Evolutionary conservation across 2,797 vertebrate genomes (phyloP), one percentile per base, ranked within the genome.

Genomic region (Oreochromis grahami): DNA sequence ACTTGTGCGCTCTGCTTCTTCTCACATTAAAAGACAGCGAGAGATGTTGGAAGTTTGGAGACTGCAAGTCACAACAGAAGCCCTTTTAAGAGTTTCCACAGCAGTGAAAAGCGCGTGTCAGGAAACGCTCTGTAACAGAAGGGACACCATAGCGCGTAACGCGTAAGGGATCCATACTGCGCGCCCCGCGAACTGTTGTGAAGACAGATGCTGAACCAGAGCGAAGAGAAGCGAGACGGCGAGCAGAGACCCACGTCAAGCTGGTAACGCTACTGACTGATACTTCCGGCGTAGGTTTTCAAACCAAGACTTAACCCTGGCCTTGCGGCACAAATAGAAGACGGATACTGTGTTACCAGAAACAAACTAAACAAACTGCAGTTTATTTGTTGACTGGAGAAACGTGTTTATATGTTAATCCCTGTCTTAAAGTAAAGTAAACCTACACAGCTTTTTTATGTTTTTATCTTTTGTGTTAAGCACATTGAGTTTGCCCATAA

Each of bases 131-230:
- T 70, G 88, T 84, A 89, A 86, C 92, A 81, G 76, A 76, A 32
- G 56, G 86, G 88, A 93, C 88, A 60, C 68, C 84, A 68, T 19
- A 5, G 93, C 80, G 93, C 94, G 91, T 86, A 82, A 86, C 84
- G 94, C 93, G 93, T 92, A 94, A 93, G 87, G 84, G 92, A 91
- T 91, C 93, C 95, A 95, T 94, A 87, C 82, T 78, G 87, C 92
- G 93, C 94, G 89, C 93, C 82, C 84, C 50, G 88, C 8, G 83
- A 56, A 84, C 81, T 81, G 84, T 13, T 89, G 19, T 19, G 79
- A 63, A 74, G 84, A 86, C 94, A 88, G 94, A 94, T 93, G 94
- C 92, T 90, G 91, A 86, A 52, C 43, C 38, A 9, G 48, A 84
- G 78, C 36, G 29, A 53, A 45, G 55, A 77, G 68, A 89, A 48